Conservation (phyloP, 2,797 vertebrate genomes). For the Hapalemur alaotrensis region DNA sequence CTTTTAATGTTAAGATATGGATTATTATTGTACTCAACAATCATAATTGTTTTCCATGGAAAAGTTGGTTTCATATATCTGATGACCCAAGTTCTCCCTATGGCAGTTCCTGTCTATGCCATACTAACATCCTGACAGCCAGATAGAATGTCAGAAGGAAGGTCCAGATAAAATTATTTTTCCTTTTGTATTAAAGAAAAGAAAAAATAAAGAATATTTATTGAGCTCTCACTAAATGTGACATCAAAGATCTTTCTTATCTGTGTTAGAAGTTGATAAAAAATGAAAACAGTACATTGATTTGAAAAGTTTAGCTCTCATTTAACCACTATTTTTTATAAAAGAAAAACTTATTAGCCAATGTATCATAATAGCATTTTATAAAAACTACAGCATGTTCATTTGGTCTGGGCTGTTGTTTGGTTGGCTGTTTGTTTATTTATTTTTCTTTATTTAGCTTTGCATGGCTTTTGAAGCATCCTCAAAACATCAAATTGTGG, state of each 20-base stretch:
- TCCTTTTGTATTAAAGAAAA: background rate
- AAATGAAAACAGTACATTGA: background rate
- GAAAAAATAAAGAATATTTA: background rate
- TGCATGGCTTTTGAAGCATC: background rate
- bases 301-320: constrained; percentile 6
- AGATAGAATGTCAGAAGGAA: constrained; percentile 20
- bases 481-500: background rate
- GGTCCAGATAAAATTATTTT: background rate
- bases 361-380: background rate
- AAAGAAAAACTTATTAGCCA: constrained; percentile 13
- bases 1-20: background rate
- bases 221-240: background rate
- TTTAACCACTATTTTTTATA: background rate
- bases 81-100: background rate
- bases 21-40: background rate
- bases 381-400: constrained; percentile 1
- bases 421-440: background rate
- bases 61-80: background rate
- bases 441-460: background rate
- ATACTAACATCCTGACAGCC: background rate
- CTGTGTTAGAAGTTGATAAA: background rate
- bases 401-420: background rate
- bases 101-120: background rate
- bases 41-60: background rate
- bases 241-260: background rate